These are phyloP conservation scores for Mayetiola destructor DNA, from an alignment of 2,888 invertebrate genomes.

Conservation along the genomic window DNA sequence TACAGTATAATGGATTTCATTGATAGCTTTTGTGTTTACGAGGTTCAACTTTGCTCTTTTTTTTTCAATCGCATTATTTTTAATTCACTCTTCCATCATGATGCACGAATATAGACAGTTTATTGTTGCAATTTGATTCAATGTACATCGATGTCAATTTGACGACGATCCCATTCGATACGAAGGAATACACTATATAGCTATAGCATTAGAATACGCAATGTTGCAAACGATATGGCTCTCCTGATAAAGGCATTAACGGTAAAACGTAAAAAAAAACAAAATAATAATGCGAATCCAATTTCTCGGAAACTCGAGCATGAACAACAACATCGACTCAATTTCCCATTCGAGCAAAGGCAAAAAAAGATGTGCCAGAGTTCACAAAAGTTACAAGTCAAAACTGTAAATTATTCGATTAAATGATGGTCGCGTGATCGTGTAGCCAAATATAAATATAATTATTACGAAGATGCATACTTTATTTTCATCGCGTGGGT, in stretches of 20 bases:
- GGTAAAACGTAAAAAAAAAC: slow-evolving; percentile 3
- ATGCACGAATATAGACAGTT: slow-evolving; percentile 2
- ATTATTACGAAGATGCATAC: too few species aligned
- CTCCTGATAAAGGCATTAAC: not conserved
- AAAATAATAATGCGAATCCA: too few species aligned
- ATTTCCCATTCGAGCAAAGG: too few species aligned
- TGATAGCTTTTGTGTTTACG: not conserved
- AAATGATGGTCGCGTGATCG: not conserved
- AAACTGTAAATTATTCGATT: slow-evolving; percentile 5
- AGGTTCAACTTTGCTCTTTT: not conserved
- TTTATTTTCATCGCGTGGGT: too few species aligned
- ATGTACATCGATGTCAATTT: too few species aligned
- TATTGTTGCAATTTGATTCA: not conserved
- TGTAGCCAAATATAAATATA: too few species aligned
- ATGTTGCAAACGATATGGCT: slow-evolving; percentile 3
- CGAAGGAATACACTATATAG: too few species aligned
- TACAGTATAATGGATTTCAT: slow-evolving; percentile 11
- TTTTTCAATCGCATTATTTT: not conserved
- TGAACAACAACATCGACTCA: too few species aligned
- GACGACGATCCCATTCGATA: too few species aligned
- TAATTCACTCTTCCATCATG: not conserved
- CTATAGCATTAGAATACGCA: too few species aligned
- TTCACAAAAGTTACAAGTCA: slow-evolving; percentile 9
- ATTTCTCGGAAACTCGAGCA: too few species aligned
- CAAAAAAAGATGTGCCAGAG: not conserved